These are phyloP conservation scores for Chaenocephalus aceratus DNA, from an alignment of 2,113 vertebrate genomes.

Conservation along the genomic window DNA sequence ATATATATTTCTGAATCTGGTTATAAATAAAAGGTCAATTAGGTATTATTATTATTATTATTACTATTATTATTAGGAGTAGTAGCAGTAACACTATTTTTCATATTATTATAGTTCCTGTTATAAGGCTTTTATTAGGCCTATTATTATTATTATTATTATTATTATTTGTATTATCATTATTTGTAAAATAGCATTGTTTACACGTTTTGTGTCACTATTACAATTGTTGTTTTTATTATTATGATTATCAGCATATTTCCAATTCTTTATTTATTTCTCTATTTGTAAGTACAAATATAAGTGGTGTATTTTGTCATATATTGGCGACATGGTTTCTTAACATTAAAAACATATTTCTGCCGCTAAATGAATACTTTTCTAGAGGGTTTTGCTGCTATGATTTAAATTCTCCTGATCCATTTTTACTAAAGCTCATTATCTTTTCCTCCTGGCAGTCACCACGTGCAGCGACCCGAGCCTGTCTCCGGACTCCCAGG, in stretches of 20 bases:
- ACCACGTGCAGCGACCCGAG: conserved; percentile 97
- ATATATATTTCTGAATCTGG: background rate
- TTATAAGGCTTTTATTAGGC: background rate
- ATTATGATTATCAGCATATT: background rate
- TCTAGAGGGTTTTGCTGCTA: background rate
- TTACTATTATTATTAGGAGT: conserved; percentile 17
- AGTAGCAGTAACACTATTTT: background rate
- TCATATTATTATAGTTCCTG: background rate
- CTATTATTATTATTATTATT: background rate
- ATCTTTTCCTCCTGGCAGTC: conserved; percentile 77
- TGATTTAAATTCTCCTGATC: background rate
- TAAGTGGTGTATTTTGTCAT: background rate
- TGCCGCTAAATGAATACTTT: background rate
- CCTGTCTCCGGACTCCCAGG: conserved; percentile 97
- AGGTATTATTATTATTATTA: background rate
- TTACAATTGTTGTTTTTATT: background rate
- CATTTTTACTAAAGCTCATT: background rate
- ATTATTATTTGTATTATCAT: conserved; percentile 7
- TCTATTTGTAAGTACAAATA: background rate
- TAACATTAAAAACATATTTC: background rate
- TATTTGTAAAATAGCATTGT: background rate
- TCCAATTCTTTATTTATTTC: background rate
- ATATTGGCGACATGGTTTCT: no score
- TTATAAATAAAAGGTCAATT: background rate
- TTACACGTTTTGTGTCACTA: background rate